Conservation (phyloP, 1,140 invertebrate genomes). For the Monomorium pharaonis region DNA sequence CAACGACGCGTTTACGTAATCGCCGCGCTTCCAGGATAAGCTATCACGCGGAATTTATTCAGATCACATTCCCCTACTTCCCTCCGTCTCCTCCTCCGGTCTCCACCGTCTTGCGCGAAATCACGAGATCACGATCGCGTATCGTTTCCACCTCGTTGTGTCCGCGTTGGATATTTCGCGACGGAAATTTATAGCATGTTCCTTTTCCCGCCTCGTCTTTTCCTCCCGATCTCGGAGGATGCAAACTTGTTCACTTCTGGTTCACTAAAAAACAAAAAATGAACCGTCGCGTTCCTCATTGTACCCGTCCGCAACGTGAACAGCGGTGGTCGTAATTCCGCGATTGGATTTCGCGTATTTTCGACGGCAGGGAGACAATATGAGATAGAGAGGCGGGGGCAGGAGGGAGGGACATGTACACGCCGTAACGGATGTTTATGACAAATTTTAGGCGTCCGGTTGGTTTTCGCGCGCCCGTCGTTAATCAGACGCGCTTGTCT, state of each 20-base stretch:
- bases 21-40: slow-evolving; percentile 42
- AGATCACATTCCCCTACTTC: slow-evolving; percentile 43
- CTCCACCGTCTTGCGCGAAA: not conserved
- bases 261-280: slow-evolving; percentile 40
- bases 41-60: slow-evolving; percentile 45
- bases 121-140: slow-evolving; percentile 48
- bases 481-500: slow-evolving; percentile 37
- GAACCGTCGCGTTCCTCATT: not conserved
- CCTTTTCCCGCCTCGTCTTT: slow-evolving; percentile 11
- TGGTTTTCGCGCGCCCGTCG: slow-evolving; percentile 15
- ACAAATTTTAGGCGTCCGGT: slow-evolving; percentile 58
- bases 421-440: slow-evolving; percentile 61
- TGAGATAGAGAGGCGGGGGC: not conserved
- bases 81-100: not conserved
- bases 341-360: slow-evolving; percentile 31
- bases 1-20: slow-evolving; percentile 46
- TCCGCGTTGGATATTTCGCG: not conserved
- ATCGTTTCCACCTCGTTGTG: slow-evolving; percentile 17
- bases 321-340: not conserved
- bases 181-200: slow-evolving; percentile 43
- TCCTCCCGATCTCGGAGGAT: not conserved
- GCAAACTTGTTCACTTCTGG: not conserved
- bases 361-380: not conserved
- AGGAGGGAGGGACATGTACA: not conserved
- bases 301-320: not conserved